Base-by-base conservation (phyloP, 1,140 invertebrate species). In the Gryon sp. region DNA sequence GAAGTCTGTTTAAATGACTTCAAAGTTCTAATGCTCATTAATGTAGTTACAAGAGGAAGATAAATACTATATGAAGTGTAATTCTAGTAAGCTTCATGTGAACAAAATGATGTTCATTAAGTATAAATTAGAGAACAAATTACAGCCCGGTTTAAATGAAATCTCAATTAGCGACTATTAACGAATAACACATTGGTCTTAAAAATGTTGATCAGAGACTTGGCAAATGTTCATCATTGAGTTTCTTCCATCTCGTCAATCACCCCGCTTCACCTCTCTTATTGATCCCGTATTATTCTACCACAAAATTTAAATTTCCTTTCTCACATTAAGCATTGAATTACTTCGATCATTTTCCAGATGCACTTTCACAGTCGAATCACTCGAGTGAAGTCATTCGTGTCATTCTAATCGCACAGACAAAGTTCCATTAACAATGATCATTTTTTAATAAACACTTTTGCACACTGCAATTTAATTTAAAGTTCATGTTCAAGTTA, bases 261-360 rank as follows among this genome's bases (percentile, higher is more conserved):
- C 40, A 66, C 14, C 2, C 12, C 36, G 32, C 48, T 22, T 66
- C 40, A 34, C 32, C 48, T 46, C 50, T 46, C 19, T 19, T 66
- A 66, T 55, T 18, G 62, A 66, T 66, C 50, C 6, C 20, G 36
- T 22, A 66, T 66, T 66, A 66, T 66, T 66, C 62, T 66, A 53
- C 50, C 30, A 19, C 40, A 66, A 66, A 66, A 66, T 66, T 55
- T 55, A 34, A 66, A 66, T 66, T 66, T 55, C 40, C 48, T 55
- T 66, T 46, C 30, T 38, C 50, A 8, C 12, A 28, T 55, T 36
- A 52, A 52, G 26, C 36, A 26, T 28, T 38, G 36, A 26, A 38
- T 30, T 24, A 26, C 34, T n/a, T 52, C 46, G 43, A 65, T 28
- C 53, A 65, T 53, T 65, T 53, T 53, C 28, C 38, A 62, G 43